Evolutionary conservation across 2,113 vertebrate species (phyloP), one percentile per base, ranked within the genome.

Genomic region (Syngnathus floridae): DNA sequence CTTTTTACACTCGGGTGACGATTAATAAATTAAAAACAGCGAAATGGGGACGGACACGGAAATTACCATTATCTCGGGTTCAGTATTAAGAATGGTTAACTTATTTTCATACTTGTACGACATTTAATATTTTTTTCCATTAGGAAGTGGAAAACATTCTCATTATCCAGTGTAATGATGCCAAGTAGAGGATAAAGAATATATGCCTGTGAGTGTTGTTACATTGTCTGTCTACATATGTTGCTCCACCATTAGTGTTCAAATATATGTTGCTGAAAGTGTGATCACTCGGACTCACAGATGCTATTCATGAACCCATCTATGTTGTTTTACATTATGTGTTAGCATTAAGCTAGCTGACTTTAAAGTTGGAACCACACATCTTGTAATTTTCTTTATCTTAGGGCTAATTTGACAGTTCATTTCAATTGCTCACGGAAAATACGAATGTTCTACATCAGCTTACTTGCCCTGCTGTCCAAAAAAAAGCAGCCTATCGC

Each of bases 401-500:
- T 49, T 21, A n/a, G 8, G 7, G n/a, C n/a, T 49, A 21, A 19
- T 49, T 49, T 49, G 19, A 49, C 17, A 19, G 6, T 46, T 16
- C 5, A 49, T 9, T 49, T 10, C 7, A 49, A 49, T 8, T 49
- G 26, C 26, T 31, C 26, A 3, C n/a, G 11, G 38, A 19, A 41
- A 61, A 61, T 14, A 61, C n/a, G 12, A 61, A 61, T 52, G 48
- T 17, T 58, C 45, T 66, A 67, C 74, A 82, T 76, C 74, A 79
- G 72, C 70, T 67, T 0, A 40, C 37, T 9, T 9, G 31, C 45
- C 10, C 26, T 11, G 45, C 51, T 57, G 67, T 31, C 51, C 0
- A 22, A 22, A 22, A 40, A 7, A 40, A 31, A 31, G 48, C 22
- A 19, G 9, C 26, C 26, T 8, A 61, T 71, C 69, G 7, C 83